Conservation (phyloP, 2,113 vertebrate genomes). For the Diadophis punctatus region DNA sequence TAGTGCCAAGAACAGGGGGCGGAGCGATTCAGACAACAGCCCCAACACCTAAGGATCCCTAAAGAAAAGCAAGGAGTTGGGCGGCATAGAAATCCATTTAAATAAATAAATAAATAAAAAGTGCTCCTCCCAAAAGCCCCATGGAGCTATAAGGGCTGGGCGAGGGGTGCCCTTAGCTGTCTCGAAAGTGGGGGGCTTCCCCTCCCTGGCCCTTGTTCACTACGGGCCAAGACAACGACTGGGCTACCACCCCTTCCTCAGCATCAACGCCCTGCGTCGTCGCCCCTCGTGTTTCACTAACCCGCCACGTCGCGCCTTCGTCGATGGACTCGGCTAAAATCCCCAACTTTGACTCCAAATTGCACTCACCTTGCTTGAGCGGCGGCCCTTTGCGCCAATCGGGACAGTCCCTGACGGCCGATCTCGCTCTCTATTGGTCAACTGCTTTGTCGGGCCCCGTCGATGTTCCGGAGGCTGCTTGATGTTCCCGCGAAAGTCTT, state of each 20-base stretch:
- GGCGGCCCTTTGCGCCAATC: background rate
- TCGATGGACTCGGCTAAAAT: background rate
- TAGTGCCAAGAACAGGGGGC: background rate
- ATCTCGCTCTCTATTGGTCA: background rate
- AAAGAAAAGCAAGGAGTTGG: background rate
- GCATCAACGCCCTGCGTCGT: background rate
- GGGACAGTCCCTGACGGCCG: accelerated
- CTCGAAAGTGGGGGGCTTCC: background rate
- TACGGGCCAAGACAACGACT: background rate
- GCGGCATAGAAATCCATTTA: no score
- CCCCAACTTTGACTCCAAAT: background rate
- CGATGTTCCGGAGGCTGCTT: accelerated
- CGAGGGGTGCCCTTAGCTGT: background rate
- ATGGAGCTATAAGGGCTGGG: background rate
- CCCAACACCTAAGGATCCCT: background rate
- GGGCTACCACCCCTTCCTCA: background rate
- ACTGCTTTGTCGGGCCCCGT: accelerated
- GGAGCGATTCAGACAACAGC: background rate
- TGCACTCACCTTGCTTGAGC: background rate
- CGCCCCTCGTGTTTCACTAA: background rate
- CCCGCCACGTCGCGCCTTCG: background rate
- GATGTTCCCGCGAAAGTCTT: background rate
- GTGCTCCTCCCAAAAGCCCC: background rate
- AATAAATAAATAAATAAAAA: no score
- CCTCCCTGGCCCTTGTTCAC: background rate